A percentile compares a stretch with the other conserved stretches of the same genome.
phyloP scores from a whole-genome alignment of 1,140 invertebrate genomes.

The Matsumurasca onukii region DNA sequence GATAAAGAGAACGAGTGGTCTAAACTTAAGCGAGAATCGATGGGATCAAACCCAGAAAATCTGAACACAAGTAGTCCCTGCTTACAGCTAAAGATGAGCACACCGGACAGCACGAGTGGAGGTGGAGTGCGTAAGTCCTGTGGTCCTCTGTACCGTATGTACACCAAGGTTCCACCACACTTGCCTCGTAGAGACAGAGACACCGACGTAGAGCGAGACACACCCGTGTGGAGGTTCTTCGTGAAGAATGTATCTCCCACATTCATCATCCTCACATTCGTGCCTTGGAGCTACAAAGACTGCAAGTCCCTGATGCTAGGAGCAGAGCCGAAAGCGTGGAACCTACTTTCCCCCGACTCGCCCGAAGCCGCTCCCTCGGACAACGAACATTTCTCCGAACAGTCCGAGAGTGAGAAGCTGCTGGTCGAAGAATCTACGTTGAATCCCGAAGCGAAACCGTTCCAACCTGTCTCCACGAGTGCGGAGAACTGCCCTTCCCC shows the following conservation, averaged over 20 bases:
- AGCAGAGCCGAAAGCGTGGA: constrained; percentile 39
- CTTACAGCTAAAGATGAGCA: neutral
- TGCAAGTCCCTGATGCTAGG: constrained; percentile 51
- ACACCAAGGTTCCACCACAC: neutral
- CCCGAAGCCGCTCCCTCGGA: neutral
- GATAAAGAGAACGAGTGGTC: constrained; percentile 11
- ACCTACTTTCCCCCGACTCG: constrained; percentile 24
- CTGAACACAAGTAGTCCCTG: no score
- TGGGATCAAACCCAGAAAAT: neutral
- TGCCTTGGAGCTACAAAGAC: constrained; percentile 63
- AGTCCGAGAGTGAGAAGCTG: constrained; percentile 1
- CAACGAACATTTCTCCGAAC: neutral
- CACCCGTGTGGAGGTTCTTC: constrained; percentile 66
- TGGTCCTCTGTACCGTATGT: constrained; percentile 24
- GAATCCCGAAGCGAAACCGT: constrained; percentile 34
- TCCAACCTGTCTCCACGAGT: neutral
- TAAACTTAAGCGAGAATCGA: neutral
- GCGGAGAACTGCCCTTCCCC: constrained; percentile 12
- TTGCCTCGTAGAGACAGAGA: neutral
- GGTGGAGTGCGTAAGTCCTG: constrained; percentile 7
- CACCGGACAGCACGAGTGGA: neutral
- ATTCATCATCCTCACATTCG: constrained; percentile 66
- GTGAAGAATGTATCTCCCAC: constrained; percentile 62
- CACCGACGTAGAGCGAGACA: constrained; percentile 16
- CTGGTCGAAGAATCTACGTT: constrained; percentile 28